phyloP scores from a whole-genome alignment of 1,140 invertebrate species.

The Pseudoatta argentina region DNA sequence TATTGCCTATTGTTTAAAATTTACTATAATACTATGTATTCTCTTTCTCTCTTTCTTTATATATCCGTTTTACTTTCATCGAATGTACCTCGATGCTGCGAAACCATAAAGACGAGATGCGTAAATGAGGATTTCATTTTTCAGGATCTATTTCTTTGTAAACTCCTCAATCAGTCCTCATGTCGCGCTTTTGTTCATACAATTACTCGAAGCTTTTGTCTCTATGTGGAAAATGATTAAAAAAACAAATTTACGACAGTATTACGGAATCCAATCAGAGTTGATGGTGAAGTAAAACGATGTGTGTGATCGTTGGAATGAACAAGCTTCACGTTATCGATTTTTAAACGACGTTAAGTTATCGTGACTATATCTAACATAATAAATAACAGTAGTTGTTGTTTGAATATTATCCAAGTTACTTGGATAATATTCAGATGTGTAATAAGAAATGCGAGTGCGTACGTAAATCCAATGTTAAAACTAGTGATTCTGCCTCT shows the following conservation, averaged over 20 bases:
- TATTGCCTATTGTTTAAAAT: too few relatives aligned
- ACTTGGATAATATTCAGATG: slow-evolving; percentile 1
- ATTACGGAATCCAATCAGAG: not conserved
- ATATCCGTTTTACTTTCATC: not conserved
- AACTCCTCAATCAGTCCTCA: slow-evolving; percentile 76
- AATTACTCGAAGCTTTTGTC: not conserved
- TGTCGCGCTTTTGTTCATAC: not conserved
- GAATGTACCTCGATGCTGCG: slow-evolving; percentile 27
- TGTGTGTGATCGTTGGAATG: not conserved
- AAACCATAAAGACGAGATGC: slow-evolving; percentile 37
- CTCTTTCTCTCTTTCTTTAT: too few relatives aligned
- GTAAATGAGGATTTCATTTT: slow-evolving; percentile 56
- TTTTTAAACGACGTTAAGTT: not conserved
- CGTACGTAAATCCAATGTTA: slow-evolving; percentile 66
- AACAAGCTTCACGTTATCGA: not conserved
- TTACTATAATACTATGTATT: too few relatives aligned
- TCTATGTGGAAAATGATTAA: not conserved
- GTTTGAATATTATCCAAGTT: not conserved
- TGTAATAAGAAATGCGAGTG: slow-evolving; percentile 34
- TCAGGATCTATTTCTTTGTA: slow-evolving; percentile 79
- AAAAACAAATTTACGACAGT: not conserved
- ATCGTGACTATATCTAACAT: not conserved
- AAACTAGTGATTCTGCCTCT: slow-evolving; percentile 30
- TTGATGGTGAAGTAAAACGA: not conserved
- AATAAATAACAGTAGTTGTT: not conserved